Evolutionary conservation across 2,888 invertebrate genomes (phyloP).

Genomic region (Nomada fabriciana): DNA sequence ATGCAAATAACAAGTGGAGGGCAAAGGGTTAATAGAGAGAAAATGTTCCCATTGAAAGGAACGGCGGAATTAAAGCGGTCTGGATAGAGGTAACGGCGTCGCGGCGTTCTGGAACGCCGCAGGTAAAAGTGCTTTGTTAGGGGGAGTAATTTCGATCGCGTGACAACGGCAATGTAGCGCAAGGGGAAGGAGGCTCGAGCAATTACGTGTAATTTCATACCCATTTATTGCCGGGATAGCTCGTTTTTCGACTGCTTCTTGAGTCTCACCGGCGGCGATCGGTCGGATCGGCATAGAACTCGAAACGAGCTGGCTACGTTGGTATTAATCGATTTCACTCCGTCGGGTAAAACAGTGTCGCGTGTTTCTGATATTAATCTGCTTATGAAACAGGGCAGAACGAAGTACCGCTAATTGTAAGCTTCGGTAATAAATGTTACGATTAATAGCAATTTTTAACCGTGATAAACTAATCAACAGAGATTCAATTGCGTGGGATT

Average conservation of each 20-base stretch:
- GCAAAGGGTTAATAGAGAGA: constrained; percentile 38
- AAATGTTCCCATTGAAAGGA: constrained; percentile 64
- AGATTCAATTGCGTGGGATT: too few relatives aligned
- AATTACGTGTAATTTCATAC: constrained; percentile 77
- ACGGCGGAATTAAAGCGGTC: constrained; percentile 45
- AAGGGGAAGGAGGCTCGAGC: constrained; percentile 52
- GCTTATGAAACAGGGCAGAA: constrained; percentile 7
- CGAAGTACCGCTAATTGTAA: background rate
- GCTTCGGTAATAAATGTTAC: background rate
- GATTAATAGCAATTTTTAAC: too few relatives aligned
- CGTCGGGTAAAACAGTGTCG: constrained; percentile 29
- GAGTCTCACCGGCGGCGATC: constrained; percentile 56
- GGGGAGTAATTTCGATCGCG: constrained; percentile 80
- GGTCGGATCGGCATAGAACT: constrained; percentile 33
- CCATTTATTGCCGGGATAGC: constrained; percentile 70
- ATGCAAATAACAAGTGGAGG: constrained; percentile 14
- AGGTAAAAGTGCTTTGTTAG: constrained; percentile 72
- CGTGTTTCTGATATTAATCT: constrained; percentile 2
- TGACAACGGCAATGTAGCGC: constrained; percentile 76
- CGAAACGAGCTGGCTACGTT: constrained; percentile 30
- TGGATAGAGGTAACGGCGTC: constrained; percentile 54
- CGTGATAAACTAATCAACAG: too few relatives aligned
- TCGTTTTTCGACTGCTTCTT: constrained; percentile 66
- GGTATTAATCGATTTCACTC: constrained; percentile 47
- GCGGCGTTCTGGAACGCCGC: constrained; percentile 59